phyloP scores from a whole-genome alignment of 1,140 invertebrate genomes.

The Drosophila sechellia region DNA sequence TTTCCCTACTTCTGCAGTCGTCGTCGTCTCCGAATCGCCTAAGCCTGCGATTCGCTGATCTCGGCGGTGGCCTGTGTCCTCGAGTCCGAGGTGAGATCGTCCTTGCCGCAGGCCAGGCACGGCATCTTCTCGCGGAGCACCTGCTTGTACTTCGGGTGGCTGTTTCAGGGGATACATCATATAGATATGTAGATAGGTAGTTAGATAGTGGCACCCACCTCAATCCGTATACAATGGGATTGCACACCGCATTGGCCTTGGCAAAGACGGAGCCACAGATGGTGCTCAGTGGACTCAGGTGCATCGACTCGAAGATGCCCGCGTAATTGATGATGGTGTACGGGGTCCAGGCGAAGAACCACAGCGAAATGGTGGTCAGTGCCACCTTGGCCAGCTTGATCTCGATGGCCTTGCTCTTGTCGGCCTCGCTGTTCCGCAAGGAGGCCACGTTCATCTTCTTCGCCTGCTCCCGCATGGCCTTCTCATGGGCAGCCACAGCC shows the following conservation, averaged over 20 bases:
- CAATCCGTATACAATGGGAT: slow-evolving; percentile 88
- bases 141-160: slow-evolving; percentile 91
- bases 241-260: slow-evolving; percentile 89
- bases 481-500: slow-evolving; percentile 89
- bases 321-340: slow-evolving; percentile 90
- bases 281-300: slow-evolving; percentile 88
- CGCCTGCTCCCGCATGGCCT: slow-evolving; percentile 89
- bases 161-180: slow-evolving; percentile 47
- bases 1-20: slow-evolving; percentile 68
- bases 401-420: slow-evolving; percentile 87
- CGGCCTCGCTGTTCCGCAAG: slow-evolving; percentile 87
- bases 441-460: slow-evolving; percentile 91
- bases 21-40: slow-evolving; percentile 60
- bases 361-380: slow-evolving; percentile 90
- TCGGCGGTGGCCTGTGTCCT: slow-evolving; percentile 77
- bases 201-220: slow-evolving; percentile 41
- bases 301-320: slow-evolving; percentile 87
- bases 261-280: slow-evolving; percentile 90
- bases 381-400: slow-evolving; percentile 89
- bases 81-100: slow-evolving; percentile 86
- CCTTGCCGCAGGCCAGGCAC: slow-evolving; percentile 86
- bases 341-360: slow-evolving; percentile 92
- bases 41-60: slow-evolving; percentile 79
- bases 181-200: too few relatives aligned
- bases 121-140: slow-evolving; percentile 81